Evolutionary conservation across 2,113 vertebrate species (phyloP).

Genomic region (Pipra filicauda): DNA sequence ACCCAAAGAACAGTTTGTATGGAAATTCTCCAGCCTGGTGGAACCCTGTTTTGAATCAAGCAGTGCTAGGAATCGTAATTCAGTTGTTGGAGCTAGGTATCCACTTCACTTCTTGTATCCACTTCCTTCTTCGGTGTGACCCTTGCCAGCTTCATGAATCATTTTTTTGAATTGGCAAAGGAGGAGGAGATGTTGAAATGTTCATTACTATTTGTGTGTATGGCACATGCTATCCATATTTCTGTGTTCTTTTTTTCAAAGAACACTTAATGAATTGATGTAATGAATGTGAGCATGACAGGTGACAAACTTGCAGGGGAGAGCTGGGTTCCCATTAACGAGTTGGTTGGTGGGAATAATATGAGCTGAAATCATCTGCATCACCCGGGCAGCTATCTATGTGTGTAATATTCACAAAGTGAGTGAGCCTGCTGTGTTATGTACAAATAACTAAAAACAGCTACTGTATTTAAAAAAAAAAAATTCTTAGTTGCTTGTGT

Average conservation of each 20-base stretch:
- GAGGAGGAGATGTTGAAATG: neutral
- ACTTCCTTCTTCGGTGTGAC: neutral
- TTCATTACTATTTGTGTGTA: neutral
- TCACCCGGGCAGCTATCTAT: fast-evolving
- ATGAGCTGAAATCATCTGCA: neutral
- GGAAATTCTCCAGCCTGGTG: neutral
- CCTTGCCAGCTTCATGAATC: neutral
- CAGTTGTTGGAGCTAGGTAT: neutral
- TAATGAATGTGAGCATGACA: neutral
- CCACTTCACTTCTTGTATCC: neutral
- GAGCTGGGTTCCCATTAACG: neutral
- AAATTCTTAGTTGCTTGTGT: neutral
- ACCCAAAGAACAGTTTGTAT: neutral
- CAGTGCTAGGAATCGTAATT: neutral
- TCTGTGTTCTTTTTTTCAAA: neutral
- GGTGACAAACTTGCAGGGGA: neutral
- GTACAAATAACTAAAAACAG: neutral
- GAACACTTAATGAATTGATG: neutral
- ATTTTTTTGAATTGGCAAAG: neutral
- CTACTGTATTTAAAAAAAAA: neutral
- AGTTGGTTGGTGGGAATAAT: neutral
- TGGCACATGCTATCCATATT: neutral
- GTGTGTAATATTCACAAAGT: neutral
- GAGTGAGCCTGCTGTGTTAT: neutral
- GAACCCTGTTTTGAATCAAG: neutral